Conservation (phyloP, 2,113 vertebrate genomes). For the Polyodon spathula region DNA sequence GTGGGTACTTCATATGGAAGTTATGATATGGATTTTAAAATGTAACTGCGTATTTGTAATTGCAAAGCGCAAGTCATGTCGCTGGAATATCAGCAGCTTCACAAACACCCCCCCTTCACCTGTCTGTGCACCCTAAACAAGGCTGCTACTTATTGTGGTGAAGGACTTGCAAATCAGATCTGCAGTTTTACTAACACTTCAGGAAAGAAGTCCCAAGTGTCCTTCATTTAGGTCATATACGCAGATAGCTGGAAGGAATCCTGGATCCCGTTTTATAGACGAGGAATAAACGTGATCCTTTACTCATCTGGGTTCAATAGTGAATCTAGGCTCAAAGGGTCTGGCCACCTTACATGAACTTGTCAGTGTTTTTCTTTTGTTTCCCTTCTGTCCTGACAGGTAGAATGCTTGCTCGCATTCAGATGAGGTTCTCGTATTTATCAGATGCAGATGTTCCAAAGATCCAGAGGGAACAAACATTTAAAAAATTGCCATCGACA, state of each 20-base stretch:
- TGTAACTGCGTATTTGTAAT: too few relatives aligned
- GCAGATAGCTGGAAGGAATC: constrained; percentile 37
- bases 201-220: too few relatives aligned
- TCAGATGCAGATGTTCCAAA: constrained; percentile 31
- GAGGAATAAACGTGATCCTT: constrained; percentile 28
- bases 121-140: too few relatives aligned
- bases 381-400: constrained; percentile 18
- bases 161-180: too few relatives aligned
- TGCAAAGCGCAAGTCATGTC: too few relatives aligned
- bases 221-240: too few relatives aligned
- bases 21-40: constrained; percentile 9
- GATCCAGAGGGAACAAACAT: constrained; percentile 36
- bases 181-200: too few relatives aligned
- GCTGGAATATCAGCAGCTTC: too few relatives aligned
- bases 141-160: too few relatives aligned
- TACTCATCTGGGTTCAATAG: constrained; percentile 30
- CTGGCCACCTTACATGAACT: neutral
- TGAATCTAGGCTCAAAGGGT: constrained; percentile 25
- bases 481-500: constrained; percentile 29
- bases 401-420: constrained; percentile 31
- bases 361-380: neutral
- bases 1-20: constrained; percentile 39
- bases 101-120: too few relatives aligned
- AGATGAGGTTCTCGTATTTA: constrained; percentile 40
- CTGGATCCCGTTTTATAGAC: constrained; percentile 44